Base-by-base conservation (phyloP, 2,888 invertebrate genomes). In the Nomada fabriciana region DNA sequence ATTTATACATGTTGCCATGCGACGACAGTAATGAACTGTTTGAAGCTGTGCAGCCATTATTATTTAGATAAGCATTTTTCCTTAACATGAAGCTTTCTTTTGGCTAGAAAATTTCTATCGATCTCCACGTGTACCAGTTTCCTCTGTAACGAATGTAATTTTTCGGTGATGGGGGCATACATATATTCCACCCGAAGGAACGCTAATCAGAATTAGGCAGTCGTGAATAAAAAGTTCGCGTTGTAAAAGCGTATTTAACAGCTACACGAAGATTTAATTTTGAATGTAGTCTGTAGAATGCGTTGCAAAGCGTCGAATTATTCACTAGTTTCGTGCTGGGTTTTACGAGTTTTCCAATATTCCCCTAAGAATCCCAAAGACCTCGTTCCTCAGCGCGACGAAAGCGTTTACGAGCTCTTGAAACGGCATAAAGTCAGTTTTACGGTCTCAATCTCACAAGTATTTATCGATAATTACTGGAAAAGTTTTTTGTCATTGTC, bases 291-390 rank as follows among this genome's bases (percentile, higher is more conserved):
- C 7, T 11, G 47, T 15, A 15, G 15, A 47, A 47, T 47, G 15
- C 47, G 47, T 47, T 15, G 15, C 47, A 15, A 43, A 9, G 36
- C 73, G 23, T 29, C 74, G 65, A 47, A 71, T 80, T 80, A 86
- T 81, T 86, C 74, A 74, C 73, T 71, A 47, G 63, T 71, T 55
- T 43, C 43, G 71, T 61, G 36, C 36, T 11, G 47, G 78, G 83
- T 78, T 90, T 90, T 90, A 90, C 86, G 89, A 87, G 86, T 82
- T 84, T 83, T 83, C 84, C 85, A 77, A 89, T 91, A 90, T 90
- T 89, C 87, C 70, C 65, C 60, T 84, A 82, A 88, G 87, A 89
- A 88, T 87, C 85, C 84, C 77, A 76, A 80, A 75, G 76, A 76
- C 76, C 76, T 84, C 78, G 67, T 86, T 84, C 72, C 73, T 83